Base-by-base conservation (phyloP, 2,797 vertebrate species). In the Helostoma temminkii region DNA sequence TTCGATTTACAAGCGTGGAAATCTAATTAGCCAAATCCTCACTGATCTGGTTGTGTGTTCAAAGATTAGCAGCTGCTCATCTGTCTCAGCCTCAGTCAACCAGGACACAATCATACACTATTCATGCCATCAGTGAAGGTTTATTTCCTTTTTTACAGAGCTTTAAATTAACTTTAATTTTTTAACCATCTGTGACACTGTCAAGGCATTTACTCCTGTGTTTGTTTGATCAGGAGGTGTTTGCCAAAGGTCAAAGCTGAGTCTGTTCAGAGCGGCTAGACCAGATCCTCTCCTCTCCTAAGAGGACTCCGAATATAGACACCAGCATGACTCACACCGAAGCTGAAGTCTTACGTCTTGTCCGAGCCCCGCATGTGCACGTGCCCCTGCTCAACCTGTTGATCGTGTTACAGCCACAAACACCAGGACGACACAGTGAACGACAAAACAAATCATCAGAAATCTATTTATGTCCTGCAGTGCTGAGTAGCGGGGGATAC, bases 1-100 rank as follows among this genome's bases (percentile, higher is more conserved):
- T 82, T 45, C 49, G 61, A 77, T 68, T 71, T 49, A 58, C 72
- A 62, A 34, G 43, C 1, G 0, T 41, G 54, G 19, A 45, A 74
- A 83, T 75, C 62, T 47, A 80, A 88, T 85, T 81, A 81, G 10
- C 37, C 32, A 83, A 86, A 88, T 83, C 78, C 34, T 1, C 11
- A 22, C 43, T 82, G 63, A 86, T 80, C 58, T 69, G 56, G 10
- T 47, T 43, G 50, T 30, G 26, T 49, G 64, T 45, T 73, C 26
- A 69, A 72, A 69, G 62, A 75, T 71, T 56, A 49, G 42, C 54
- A 52, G 56, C n/a, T 37, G n/a, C 19, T 60, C 24, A 8, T 63
- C 47, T 36, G 10, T 56, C 63, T 50, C 39, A 11, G 19, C 4
- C 14, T 18, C 30, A 21, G 43, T 28, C 58, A 37, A 30, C 47